phyloP scores from a whole-genome alignment of 2,113 vertebrate species.

The Prinia subflava region DNA sequence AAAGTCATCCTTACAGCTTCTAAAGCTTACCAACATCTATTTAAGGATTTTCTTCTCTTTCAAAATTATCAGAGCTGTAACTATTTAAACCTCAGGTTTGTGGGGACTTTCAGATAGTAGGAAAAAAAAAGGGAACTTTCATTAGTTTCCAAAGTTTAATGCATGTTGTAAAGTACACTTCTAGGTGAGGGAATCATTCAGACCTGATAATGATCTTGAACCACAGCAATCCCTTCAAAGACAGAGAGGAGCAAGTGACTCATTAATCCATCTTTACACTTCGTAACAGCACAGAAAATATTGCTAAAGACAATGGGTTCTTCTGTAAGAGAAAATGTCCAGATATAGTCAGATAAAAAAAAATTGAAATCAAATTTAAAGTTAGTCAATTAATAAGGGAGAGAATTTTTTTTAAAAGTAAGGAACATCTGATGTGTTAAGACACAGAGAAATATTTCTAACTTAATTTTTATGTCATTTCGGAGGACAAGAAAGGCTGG shows the following conservation, averaged over 20 bases:
- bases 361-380: not conserved
- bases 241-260: not conserved
- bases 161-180: not conserved
- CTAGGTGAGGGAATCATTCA: not conserved
- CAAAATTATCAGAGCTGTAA: not conserved
- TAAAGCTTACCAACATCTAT: not conserved
- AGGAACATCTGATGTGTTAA: not conserved
- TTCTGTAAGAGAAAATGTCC: conserved; percentile 42
- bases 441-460: not conserved
- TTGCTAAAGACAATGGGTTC: not conserved
- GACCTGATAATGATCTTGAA: conserved; percentile 60
- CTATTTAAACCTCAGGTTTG: not conserved
- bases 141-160: not conserved
- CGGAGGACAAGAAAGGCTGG: not conserved
- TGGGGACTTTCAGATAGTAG: not conserved
- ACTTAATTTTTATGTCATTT: not conserved
- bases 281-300: conserved; percentile 7
- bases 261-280: not conserved
- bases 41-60: not conserved
- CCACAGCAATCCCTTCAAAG: conserved; percentile 18
- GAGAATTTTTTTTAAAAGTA: not conserved
- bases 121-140: not conserved
- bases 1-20: not conserved
- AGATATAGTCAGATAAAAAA: not conserved
- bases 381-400: not conserved